Conservation (phyloP, 2,113 vertebrate genomes). For the Myotis yumanensis region DNA sequence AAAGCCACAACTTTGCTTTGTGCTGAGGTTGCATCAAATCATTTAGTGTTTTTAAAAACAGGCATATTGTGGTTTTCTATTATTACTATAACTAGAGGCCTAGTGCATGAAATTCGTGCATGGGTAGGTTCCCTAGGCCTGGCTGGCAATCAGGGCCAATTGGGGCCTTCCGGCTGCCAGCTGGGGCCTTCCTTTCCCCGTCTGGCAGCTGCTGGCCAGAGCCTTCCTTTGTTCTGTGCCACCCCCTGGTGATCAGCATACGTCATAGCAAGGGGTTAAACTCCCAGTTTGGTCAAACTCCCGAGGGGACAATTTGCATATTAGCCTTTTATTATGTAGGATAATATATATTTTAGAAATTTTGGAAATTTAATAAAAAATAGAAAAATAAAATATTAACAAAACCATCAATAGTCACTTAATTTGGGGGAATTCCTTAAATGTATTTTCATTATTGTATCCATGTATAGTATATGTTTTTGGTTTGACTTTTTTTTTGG, state of each 20-base stretch:
- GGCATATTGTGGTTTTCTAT: background rate
- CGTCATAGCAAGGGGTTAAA: too few relatives aligned
- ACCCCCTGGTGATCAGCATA: too few relatives aligned
- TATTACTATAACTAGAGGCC: slow-evolving; percentile 1
- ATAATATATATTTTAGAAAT: slow-evolving; percentile 34
- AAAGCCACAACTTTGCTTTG: slow-evolving; percentile 52
- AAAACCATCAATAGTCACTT: background rate
- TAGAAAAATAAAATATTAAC: slow-evolving; percentile 12
- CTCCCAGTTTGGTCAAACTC: too few relatives aligned
- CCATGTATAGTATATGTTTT: background rate
- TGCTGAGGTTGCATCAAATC: slow-evolving; percentile 43
- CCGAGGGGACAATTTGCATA: too few relatives aligned
- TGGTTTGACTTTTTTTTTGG: background rate
- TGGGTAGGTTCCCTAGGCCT: too few relatives aligned
- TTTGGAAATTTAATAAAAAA: slow-evolving; percentile 43
- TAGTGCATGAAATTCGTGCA: too few relatives aligned
- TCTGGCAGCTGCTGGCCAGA: too few relatives aligned
- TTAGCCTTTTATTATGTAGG: too few relatives aligned
- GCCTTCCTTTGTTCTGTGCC: too few relatives aligned
- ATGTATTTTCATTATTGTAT: background rate
- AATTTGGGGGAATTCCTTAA: background rate
- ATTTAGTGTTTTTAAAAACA: slow-evolving; percentile 59
- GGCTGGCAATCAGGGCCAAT: too few relatives aligned
- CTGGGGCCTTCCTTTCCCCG: too few relatives aligned
- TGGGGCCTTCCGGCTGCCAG: too few relatives aligned